These are phyloP conservation scores for Zaprionus inermis DNA, from an alignment of 1,140 invertebrate species.

Conservation along the genomic window DNA sequence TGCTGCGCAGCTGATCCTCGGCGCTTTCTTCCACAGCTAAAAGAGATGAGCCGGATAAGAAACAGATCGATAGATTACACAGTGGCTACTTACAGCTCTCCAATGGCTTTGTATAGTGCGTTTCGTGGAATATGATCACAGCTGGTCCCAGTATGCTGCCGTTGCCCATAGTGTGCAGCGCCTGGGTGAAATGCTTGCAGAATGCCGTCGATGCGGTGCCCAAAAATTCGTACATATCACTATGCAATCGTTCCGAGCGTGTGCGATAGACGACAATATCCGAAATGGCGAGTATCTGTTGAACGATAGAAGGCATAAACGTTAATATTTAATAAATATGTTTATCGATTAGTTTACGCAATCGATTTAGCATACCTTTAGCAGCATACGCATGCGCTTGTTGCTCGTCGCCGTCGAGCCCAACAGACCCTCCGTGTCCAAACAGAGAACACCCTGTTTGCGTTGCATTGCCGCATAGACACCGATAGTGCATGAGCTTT, in stretches of 20 bases:
- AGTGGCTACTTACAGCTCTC: slow-evolving; percentile 57
- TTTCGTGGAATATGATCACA: slow-evolving; percentile 93
- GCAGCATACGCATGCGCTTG: slow-evolving; percentile 89
- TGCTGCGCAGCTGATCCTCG: slow-evolving; percentile 88
- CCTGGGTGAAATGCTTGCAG: slow-evolving; percentile 89
- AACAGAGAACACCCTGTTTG: slow-evolving; percentile 87
- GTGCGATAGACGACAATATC: slow-evolving; percentile 93
- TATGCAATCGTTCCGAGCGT: slow-evolving; percentile 90
- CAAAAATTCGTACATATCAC: slow-evolving; percentile 92
- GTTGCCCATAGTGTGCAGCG: slow-evolving; percentile 86
- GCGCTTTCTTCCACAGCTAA: slow-evolving; percentile 86
- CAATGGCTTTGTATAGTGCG: slow-evolving; percentile 87
- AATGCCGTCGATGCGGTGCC: slow-evolving; percentile 91
- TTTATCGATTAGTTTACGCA: slow-evolving; percentile 5
- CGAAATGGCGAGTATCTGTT: slow-evolving; percentile 88
- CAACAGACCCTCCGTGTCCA: slow-evolving; percentile 91
- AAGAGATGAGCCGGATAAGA: background rate
- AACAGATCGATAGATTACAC: background rate
- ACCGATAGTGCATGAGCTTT: slow-evolving; percentile 91
- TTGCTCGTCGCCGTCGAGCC: slow-evolving; percentile 88
- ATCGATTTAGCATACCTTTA: slow-evolving; percentile 86
- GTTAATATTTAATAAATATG: background rate
- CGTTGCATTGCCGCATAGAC: slow-evolving; percentile 92
- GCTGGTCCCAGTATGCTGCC: slow-evolving; percentile 88
- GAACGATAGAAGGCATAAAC: background rate